Conservation (phyloP, 2,888 invertebrate genomes). For the Heliconius sara region DNA sequence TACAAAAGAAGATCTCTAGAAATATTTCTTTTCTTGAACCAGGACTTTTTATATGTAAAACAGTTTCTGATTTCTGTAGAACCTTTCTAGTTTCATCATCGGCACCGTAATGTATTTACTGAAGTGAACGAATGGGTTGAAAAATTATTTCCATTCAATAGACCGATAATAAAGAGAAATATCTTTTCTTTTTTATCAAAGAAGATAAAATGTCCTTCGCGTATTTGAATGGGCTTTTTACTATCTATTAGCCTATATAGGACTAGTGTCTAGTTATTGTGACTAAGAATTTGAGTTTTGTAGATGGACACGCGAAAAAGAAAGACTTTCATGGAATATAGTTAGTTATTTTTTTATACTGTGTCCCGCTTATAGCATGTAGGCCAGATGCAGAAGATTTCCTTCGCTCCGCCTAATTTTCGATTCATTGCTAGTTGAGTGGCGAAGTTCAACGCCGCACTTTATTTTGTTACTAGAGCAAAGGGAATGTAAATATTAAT, state of each 20-base stretch:
- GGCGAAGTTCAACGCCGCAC: too few relatives aligned
- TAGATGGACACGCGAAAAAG: background rate
- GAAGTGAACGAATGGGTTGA: constrained; percentile 35
- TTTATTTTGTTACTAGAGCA: too few relatives aligned
- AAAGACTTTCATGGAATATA: background rate
- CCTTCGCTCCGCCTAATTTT: too few relatives aligned
- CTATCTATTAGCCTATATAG: background rate
- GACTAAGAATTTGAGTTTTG: too few relatives aligned
- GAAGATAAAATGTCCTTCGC: too few relatives aligned
- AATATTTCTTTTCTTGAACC: background rate
- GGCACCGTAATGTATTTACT: constrained; percentile 26
- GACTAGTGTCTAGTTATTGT: background rate
- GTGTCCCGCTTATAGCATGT: too few relatives aligned
- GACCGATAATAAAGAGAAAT: constrained; percentile 16
- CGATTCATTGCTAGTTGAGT: too few relatives aligned
- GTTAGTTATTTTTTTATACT: too few relatives aligned
- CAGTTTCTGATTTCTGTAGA: constrained; percentile 17
- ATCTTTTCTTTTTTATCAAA: constrained; percentile 32
- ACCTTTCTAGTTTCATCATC: constrained; percentile 27
- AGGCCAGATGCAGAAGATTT: too few relatives aligned
- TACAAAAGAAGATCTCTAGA: constrained; percentile 4
- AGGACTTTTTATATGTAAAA: constrained; percentile 27
- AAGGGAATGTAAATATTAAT: too few relatives aligned
- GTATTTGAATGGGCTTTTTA: too few relatives aligned
- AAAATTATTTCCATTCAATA: constrained; percentile 33